Evolutionary conservation across 1,140 invertebrate genomes (phyloP).

Genomic region (Chrysopa pallens): DNA sequence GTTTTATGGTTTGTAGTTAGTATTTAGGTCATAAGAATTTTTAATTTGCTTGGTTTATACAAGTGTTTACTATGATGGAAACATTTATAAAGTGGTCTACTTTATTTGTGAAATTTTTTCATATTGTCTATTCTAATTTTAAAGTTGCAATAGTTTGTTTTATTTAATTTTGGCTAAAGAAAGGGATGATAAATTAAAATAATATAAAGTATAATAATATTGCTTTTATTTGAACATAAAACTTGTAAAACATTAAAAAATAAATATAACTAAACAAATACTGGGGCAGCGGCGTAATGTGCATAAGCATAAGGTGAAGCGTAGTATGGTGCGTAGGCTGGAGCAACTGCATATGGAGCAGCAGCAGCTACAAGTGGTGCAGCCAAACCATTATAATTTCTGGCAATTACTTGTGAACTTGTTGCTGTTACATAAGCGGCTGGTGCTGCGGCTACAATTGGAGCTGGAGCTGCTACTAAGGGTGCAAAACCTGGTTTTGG

Average conservation of each 20-base stretch:
- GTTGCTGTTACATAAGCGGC: conserved; percentile 30
- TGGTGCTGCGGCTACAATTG: conserved; percentile 17
- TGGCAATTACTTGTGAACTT: conserved; percentile 34
- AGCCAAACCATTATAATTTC: conserved; percentile 29
- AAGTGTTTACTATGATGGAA: too few relatives aligned
- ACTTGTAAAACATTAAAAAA: background rate
- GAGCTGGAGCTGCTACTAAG: conserved; percentile 23
- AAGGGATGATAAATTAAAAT: too few relatives aligned
- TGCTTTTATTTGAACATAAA: background rate
- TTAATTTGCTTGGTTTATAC: too few relatives aligned
- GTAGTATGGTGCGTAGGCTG: conserved; percentile 16
- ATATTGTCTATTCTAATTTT: too few relatives aligned
- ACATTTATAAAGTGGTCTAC: too few relatives aligned
- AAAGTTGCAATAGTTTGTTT: too few relatives aligned
- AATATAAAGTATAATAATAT: too few relatives aligned
- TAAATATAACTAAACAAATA: background rate
- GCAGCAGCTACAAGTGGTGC: conserved; percentile 5
- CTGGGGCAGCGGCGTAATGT: conserved; percentile 20
- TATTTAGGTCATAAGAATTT: too few relatives aligned
- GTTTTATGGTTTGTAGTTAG: too few relatives aligned
- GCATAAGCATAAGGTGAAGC: background rate
- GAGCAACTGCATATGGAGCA: conserved; percentile 10
- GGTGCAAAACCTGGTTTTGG: conserved; percentile 14
- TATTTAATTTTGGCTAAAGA: too few relatives aligned
- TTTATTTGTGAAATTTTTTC: too few relatives aligned